These are phyloP conservation scores for Pseudorhiza aurosa DNA, from an alignment of 30 jellyfish, hydroid and myxozoan species.

Conservation along the genomic window DNA sequence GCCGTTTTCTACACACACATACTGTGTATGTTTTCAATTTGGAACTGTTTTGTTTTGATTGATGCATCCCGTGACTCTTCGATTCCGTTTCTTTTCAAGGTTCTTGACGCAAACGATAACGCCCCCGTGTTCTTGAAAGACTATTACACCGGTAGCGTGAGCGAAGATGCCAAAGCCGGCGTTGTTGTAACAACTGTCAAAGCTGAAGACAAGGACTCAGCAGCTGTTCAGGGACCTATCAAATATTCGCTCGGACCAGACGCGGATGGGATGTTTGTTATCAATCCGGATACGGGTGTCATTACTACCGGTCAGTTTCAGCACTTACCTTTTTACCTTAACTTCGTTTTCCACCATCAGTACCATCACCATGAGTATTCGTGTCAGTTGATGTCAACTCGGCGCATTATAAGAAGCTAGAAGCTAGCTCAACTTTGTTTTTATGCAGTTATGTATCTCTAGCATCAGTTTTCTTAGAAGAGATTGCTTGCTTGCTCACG, in stretches of 20 bases:
- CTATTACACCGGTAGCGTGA: slow-evolving; percentile 75
- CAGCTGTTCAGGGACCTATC: slow-evolving; percentile 88
- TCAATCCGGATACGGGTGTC: slow-evolving; percentile 82
- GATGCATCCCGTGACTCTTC: not conserved
- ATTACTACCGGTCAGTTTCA: slow-evolving; percentile 81
- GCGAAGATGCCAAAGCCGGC: slow-evolving; percentile 75
- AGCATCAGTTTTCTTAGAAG: too few species aligned
- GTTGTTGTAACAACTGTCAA: slow-evolving; percentile 72
- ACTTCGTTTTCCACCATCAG: too few species aligned
- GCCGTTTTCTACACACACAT: too few species aligned
- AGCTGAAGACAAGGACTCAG: slow-evolving; percentile 86
- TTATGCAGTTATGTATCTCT: too few species aligned
- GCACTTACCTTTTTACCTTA: too few species aligned
- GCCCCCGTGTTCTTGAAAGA: slow-evolving; percentile 81
- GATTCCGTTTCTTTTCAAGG: slow-evolving; percentile 48
- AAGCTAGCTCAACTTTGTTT: too few species aligned
- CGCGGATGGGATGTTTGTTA: slow-evolving; percentile 81
- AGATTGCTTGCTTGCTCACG: too few species aligned
- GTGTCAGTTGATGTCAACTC: too few species aligned
- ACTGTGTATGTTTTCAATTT: too few species aligned
- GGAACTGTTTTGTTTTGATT: too few species aligned
- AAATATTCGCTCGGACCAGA: slow-evolving; percentile 83
- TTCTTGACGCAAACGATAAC: slow-evolving; percentile 91
- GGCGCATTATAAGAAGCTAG: too few species aligned
- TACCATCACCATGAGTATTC: too few species aligned